Base-by-base conservation (phyloP, 1,140 invertebrate species). In the Cataglyphis hispanica region DNA sequence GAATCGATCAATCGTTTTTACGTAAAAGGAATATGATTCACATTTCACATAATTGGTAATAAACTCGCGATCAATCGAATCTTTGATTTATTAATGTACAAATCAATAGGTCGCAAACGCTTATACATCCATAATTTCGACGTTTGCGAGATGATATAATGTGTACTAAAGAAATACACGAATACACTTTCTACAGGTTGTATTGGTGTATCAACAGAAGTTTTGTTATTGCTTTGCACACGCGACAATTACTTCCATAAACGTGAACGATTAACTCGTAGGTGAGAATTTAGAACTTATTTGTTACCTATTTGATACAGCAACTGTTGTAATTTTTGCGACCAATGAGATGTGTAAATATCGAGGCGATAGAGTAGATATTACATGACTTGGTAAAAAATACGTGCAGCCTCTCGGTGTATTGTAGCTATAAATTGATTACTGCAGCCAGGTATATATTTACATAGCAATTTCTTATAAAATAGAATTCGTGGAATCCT, bases 271-370 rank as follows among this genome's bases (percentile, higher is more conserved):
- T 53, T 69, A 40, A 80, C 25, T 19, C 16, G 16, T 3, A 34
- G 31, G 27, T 27, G 43, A 75, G n/a, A n/a, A n/a, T n/a, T n/a
- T n/a, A n/a, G n/a, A n/a, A n/a, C n/a, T n/a, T n/a, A n/a, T 19
- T 43, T 69, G 67, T 60, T 74, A 40, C 8, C 4, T 56, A 7
- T 53, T 87, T 10, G 34, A 19, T 60, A 64, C 22, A 37, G 64
- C 46, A 16, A 53, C n/a, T 53, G 27, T 13, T 74, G n/a, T 34
- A 56, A 80, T 16, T 50, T 13, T 46, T 40, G 46, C 46, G 64
- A 80, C 63, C 77, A 80, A 80, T 69, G 63, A 69, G 16, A 19
- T 37, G 22, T 89, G 86, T 89, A 88, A 66, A 89, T 88, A 87
- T 67, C 66, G 37, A 46, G 37, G 37, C 6, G 66, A 6, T 67